Conservation (phyloP, 2,113 vertebrate species). For the Datnioides undecimradiatus region DNA sequence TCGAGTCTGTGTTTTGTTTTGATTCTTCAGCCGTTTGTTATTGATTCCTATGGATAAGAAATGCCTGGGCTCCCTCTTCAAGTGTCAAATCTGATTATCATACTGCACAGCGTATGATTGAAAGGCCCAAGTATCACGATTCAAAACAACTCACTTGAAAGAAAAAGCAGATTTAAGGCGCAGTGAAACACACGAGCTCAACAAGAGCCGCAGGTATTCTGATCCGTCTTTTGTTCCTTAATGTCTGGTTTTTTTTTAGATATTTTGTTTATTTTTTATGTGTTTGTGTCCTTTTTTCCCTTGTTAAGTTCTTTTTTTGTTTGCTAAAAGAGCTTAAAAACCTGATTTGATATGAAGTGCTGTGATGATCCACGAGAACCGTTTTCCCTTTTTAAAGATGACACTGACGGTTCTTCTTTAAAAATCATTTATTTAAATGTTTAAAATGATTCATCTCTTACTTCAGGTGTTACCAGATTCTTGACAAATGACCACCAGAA, state of each 20-base stretch:
- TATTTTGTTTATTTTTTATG: slow-evolving; percentile 3
- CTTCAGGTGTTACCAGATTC: not conserved
- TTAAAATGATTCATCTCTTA: not conserved
- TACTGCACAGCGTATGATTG: slow-evolving; percentile 25
- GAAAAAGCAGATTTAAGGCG: slow-evolving; percentile 40
- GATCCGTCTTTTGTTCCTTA: slow-evolving; percentile 37
- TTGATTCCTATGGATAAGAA: slow-evolving; percentile 29
- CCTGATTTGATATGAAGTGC: not conserved
- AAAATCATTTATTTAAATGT: no score
- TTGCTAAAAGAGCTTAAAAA: slow-evolving; percentile 17
- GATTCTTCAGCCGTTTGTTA: slow-evolving; percentile 9
- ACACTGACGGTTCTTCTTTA: not conserved
- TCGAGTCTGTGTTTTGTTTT: slow-evolving; percentile 12
- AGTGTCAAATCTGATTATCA: slow-evolving; percentile 42
- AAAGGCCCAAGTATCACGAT: slow-evolving; percentile 30
- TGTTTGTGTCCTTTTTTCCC: slow-evolving; percentile 13
- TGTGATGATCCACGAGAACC: not conserved
- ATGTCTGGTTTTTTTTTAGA: slow-evolving; percentile 1
- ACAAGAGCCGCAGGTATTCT: slow-evolving; percentile 18
- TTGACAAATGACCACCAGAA: not conserved
- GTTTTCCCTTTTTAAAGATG: slow-evolving; percentile 8
- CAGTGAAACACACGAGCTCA: slow-evolving; percentile 17
- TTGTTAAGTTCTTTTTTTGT: slow-evolving; percentile 17
- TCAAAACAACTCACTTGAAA: slow-evolving; percentile 53
- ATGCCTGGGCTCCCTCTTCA: slow-evolving; percentile 22